Percentiles rank a stretch among this genome's conserved stretches.
These are phyloP conservation scores for Mystacides longicornis DNA, from an alignment of 2,888 invertebrate genomes.

Conservation along the genomic window DNA sequence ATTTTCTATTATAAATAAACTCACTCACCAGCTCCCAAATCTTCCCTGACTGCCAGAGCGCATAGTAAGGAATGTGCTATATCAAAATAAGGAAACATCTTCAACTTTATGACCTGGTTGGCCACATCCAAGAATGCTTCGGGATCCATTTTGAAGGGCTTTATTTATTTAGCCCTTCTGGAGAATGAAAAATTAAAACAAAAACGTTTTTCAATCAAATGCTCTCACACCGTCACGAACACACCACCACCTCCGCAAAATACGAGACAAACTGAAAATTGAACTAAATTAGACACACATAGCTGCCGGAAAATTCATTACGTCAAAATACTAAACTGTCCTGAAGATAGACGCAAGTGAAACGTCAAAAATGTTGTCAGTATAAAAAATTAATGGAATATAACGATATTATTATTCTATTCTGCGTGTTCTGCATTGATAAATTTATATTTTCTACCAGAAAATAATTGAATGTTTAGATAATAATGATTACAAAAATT, in stretches of 20 bases:
- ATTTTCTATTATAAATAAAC: conserved; percentile 2
- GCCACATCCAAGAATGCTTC: conserved; percentile 96
- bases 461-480: too few species aligned
- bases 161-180: conserved; percentile 22
- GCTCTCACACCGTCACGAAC: conserved; percentile 12
- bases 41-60: conserved; percentile 91
- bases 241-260: neutral
- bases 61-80: conserved; percentile 93
- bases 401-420: too few species aligned
- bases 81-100: conserved; percentile 99
- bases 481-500: too few species aligned
- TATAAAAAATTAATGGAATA: too few species aligned
- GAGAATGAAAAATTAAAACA: conserved; percentile 4
- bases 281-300: conserved; percentile 30
- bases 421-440: too few species aligned
- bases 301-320: neutral
- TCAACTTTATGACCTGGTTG: conserved; percentile 96
- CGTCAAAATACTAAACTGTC: too few species aligned
- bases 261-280: conserved; percentile 17
- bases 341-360: neutral
- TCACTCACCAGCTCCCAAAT: conserved; percentile 77
- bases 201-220: conserved; percentile 16
- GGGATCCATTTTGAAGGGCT: conserved; percentile 71
- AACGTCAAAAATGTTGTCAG: neutral
- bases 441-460: too few species aligned